Conservation (phyloP, 2,797 vertebrate genomes). For the Odontamblyopus lacepedii region DNA sequence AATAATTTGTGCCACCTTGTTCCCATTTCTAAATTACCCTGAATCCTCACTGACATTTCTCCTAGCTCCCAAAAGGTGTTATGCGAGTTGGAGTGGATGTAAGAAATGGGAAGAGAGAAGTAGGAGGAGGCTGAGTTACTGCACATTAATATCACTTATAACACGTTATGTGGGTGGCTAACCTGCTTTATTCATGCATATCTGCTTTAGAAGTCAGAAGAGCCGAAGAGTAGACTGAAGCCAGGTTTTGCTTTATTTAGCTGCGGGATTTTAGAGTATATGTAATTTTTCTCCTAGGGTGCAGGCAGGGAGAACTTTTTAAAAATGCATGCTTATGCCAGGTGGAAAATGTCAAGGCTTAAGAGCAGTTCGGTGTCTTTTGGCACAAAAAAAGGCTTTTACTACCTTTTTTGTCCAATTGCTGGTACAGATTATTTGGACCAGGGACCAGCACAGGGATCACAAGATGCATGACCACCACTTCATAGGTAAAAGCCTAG, state of each 20-base stretch:
- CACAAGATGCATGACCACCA: neutral
- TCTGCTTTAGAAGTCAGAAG: slow-evolving; percentile 20
- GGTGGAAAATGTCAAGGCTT: slow-evolving; percentile 68
- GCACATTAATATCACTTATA: slow-evolving; percentile 14
- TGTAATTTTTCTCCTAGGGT: slow-evolving; percentile 31
- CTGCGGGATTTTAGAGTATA: slow-evolving; percentile 27
- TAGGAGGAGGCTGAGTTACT: neutral
- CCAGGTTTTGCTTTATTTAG: slow-evolving; percentile 6
- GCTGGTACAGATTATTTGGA: neutral
- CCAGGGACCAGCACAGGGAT: neutral
- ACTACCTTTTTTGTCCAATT: slow-evolving; percentile 25
- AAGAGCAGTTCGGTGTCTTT: slow-evolving; percentile 64
- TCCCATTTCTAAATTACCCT: slow-evolving; percentile 49
- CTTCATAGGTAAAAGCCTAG: too few relatives aligned
- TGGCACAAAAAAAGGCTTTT: slow-evolving; percentile 34
- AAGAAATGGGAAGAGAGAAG: slow-evolving; percentile 41
- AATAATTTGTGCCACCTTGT: slow-evolving; percentile 36
- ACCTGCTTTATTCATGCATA: slow-evolving; percentile 12
- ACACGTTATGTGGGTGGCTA: slow-evolving; percentile 26
- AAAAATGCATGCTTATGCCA: slow-evolving; percentile 72
- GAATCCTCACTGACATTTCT: slow-evolving; percentile 51
- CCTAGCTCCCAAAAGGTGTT: slow-evolving; percentile 54
- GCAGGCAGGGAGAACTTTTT: slow-evolving; percentile 38
- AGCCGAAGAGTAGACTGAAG: slow-evolving; percentile 11
- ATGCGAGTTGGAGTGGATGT: slow-evolving; percentile 43